Conservation (phyloP, 2,888 invertebrate genomes). For the Graphium colonna region DNA sequence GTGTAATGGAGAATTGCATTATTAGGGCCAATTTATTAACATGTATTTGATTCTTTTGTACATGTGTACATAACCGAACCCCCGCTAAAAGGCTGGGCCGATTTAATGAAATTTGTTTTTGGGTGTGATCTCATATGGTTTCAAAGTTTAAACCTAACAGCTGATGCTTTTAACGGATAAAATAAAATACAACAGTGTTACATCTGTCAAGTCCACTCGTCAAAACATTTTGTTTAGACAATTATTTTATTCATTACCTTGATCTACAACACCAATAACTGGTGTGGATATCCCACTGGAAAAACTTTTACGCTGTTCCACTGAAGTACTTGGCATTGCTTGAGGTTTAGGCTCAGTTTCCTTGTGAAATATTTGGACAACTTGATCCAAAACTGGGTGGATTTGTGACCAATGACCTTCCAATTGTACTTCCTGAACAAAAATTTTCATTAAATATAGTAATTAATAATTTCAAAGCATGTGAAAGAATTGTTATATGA, state of each 20-base stretch:
- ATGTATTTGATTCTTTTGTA: no score
- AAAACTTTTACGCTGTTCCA: neutral
- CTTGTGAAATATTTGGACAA: constrained; percentile 52
- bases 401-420: constrained; percentile 63
- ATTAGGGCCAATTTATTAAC: no score
- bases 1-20: no score
- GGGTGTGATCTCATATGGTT: no score
- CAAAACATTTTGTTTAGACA: no score
- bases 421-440: constrained; percentile 51
- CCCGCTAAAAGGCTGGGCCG: no score
- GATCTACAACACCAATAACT: constrained; percentile 31
- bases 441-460: neutral
- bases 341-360: constrained; percentile 22
- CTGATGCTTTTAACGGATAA: no score
- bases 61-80: no score
- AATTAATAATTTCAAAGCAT: neutral
- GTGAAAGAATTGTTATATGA: neutral
- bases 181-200: no score
- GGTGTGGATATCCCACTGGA: constrained; percentile 39
- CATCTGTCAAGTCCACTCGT: no score
- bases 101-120: no score
- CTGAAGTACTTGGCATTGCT: neutral
- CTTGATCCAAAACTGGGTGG: constrained; percentile 53
- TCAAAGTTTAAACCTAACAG: no score
- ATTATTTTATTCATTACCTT: constrained; percentile 36